Evolutionary conservation across 2,888 invertebrate species (phyloP), one percentile per base, ranked within the genome.

Genomic region (Acleris sparsana): DNA sequence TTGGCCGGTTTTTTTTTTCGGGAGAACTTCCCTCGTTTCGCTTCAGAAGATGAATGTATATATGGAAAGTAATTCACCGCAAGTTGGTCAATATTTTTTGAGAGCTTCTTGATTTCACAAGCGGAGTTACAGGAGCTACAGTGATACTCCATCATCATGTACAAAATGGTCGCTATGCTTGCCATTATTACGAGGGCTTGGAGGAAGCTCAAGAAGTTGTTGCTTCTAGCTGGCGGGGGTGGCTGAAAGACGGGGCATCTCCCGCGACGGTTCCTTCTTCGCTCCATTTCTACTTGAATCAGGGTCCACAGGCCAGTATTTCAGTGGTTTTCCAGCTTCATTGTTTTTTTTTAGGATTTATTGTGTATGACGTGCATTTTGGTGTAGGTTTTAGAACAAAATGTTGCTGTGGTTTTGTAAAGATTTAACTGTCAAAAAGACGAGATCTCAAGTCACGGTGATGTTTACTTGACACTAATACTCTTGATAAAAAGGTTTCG

Each of bases 111-210:
- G 9, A 86, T 57, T 57, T 87, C 77, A 65, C 72, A 79, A 69
- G 79, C 85, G 1, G 78, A 69, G 16, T 57, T 74, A 66, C 88
- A 89, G 29, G 76, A 75, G 22, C 53, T 77, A 63, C 85, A 88
- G 49, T 89, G 87, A 60, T 84, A 79, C 17, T 89, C 85, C 29
- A 89, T 68, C 80, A 88, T 83, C 29, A 88, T 39, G 68, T 85
- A 89, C 3, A 87, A 78, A 0, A 87, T 64, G 1, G 76, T 80
- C 44, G 88, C 71, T 0, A 91, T 70, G 69, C 80, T 79, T 1
- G 77, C 71, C 71, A 88, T 64, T 39, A 89, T 77, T 5, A 89
- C 56, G 17, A 85, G 76, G 63, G 75, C 85, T 68, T 76, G 60
- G 2, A 89, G 25, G 11, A 74, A 71, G 49, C 72, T 75, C 3